Base-by-base conservation (phyloP, 2,113 vertebrate species). In the Clarias magur region DNA sequence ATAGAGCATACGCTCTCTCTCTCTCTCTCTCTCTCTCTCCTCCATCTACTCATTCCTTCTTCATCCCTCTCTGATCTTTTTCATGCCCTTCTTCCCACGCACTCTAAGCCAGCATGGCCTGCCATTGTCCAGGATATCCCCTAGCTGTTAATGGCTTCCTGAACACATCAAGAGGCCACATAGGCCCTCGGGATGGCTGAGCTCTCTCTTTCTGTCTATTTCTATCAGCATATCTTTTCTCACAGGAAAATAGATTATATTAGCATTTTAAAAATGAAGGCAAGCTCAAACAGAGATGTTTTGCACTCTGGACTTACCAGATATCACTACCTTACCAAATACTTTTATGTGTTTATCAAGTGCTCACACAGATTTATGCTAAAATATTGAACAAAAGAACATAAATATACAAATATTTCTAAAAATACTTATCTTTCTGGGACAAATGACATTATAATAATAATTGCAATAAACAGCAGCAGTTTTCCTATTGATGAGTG, bases 91-190 rank as follows among this genome's bases (percentile, higher is more conserved):
- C 91, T 92, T 95, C 92, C 93, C 90, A 89, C 87, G 86, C n/a
- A 56, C 90, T 70, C 65, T 90, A 91, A 92, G 90, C 93, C 93
- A 90, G 91, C 85, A 19, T 89, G 53, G 92, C 89, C 90, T 85
- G 88, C 93, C 91, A 93, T 93, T 94, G 94, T 95, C 90, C 93
- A 95, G 95, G 94, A 95, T 94, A 95, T 95, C 94, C 95, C 93
- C 93, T 94, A 92, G 93, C 95, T 94, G 92, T 95, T 94, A 95
- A 96, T 96, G 94, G 95, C 89, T 96, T 96, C 95, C 95, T 95
- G 95, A 92, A 92, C 94, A 94, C 93, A 93, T 92, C 93, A 88
- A 92, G 91, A 92, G 91, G 90, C 89, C 92, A 90, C 91, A 89
- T 90, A 88, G 92, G 85, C 85, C 84, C 65, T 48, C 30, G 25